Base-by-base conservation (phyloP, 2,113 vertebrate genomes). In the Neoarius graeffei region DNA sequence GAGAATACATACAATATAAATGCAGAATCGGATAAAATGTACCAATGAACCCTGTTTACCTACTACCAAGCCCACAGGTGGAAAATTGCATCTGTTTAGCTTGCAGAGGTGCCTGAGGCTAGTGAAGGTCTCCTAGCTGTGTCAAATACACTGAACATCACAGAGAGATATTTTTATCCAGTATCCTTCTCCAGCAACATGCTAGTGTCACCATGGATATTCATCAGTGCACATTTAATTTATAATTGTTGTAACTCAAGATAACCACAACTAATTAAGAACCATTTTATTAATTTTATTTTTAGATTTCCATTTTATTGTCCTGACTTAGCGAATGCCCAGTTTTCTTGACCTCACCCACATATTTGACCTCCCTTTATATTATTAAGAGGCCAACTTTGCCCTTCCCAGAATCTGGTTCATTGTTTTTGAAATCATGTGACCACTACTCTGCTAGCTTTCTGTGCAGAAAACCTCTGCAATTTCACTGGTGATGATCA, bases 161-260 rank as follows among this genome's bases (percentile, higher is more conserved):
- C 56, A 66, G 59, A n/a, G 19, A 71, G 35, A 2, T 73, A 59
- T 86, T 87, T 66, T 87, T 80, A 52, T 71, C 19, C 57, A 67
- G 1, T 14, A 35, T 77, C 23, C 5, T 11, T 89, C 19, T 81
- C 54, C 20, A 69, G 76, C 66, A 54, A 83, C 60, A 73, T 71
- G 85, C 62, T 59, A 9, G 77, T 83, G 73, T 60, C 64, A 13
- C 77, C n/a, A 81, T 88, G 56, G 48, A 86, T 20, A 25, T 81
- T 91, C 76, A 88, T 90, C 89, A 83, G 82, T 25, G 25, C 15
- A 81, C 35, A 66, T 57, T 88, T 83, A 80, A 83, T 30, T 69
- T 67, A 77, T 73, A 85, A 69, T 66, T 14, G 15, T 23, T 74
- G 83, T 77, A 6, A 42, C 74, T 83, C 25, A 85, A 56, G 88